phyloP scores from a whole-genome alignment of 1,140 invertebrate species.

The Monomorium pharaonis region DNA sequence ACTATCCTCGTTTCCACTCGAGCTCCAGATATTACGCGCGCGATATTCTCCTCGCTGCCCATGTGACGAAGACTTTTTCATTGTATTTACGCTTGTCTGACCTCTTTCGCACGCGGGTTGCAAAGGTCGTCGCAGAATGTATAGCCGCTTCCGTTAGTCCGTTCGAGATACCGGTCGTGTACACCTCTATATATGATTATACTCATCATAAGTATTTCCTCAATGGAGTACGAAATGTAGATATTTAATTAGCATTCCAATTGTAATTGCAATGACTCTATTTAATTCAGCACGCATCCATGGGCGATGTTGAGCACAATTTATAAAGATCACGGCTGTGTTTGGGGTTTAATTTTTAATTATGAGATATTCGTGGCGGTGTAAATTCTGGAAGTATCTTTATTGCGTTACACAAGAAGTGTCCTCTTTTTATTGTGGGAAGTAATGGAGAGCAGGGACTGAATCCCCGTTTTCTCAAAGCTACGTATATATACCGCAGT shows the following conservation, averaged over 20 bases:
- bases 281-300: not conserved
- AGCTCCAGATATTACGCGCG: slow-evolving; percentile 56
- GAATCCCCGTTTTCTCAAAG: slow-evolving; percentile 9
- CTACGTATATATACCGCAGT: slow-evolving; percentile 51
- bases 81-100: slow-evolving; percentile 60
- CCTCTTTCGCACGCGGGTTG: slow-evolving; percentile 66
- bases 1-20: slow-evolving; percentile 60
- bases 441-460: not conserved
- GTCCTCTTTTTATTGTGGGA: slow-evolving; percentile 28
- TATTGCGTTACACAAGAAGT: not conserved
- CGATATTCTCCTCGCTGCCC: slow-evolving; percentile 48
- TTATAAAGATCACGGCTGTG: not conserved
- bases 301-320: not conserved
- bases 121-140: slow-evolving; percentile 54
- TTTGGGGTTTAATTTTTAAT: slow-evolving; percentile 16
- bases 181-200: not conserved
- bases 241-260: slow-evolving; percentile 31
- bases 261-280: slow-evolving; percentile 8
- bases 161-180: slow-evolving; percentile 23
- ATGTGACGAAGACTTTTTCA: slow-evolving; percentile 44
- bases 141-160: slow-evolving; percentile 64
- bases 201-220: not conserved
- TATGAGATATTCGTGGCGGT: not conserved
- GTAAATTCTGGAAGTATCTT: slow-evolving; percentile 6
- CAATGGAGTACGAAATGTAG: not conserved